Conservation (phyloP, 2,888 invertebrate species). For the Zele albiditarsus region DNA sequence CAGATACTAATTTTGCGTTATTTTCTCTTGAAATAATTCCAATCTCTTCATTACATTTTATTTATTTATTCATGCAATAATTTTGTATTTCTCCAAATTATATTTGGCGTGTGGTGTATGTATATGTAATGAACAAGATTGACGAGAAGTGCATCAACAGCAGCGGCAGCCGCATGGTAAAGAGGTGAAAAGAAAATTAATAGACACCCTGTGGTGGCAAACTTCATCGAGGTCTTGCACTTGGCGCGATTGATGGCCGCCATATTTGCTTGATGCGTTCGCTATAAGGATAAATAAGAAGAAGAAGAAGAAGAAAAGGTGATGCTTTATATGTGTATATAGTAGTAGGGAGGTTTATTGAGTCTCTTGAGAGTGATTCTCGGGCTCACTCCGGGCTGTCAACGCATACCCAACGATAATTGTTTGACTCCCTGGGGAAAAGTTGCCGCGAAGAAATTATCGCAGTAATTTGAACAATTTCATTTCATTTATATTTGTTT, state of each 20-base stretch:
- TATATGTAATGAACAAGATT: slow-evolving; percentile 1
- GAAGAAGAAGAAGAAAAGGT: slow-evolving; percentile 46
- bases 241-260: slow-evolving; percentile 61
- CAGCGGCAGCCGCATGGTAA: neutral
- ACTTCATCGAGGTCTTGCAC: slow-evolving; percentile 47
- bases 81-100: neutral
- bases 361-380: slow-evolving; percentile 35
- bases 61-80: neutral
- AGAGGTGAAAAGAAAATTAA: slow-evolving; percentile 48
- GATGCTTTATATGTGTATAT: slow-evolving; percentile 24
- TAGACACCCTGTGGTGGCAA: slow-evolving; percentile 62
- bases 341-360: neutral
- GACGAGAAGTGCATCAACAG: slow-evolving; percentile 11
- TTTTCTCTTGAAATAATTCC: neutral
- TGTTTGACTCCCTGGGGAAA: slow-evolving; percentile 45
- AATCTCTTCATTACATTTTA: neutral
- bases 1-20: neutral
- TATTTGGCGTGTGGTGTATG: neutral
- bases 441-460: slow-evolving; percentile 38
- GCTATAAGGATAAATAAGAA: neutral
- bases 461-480: slow-evolving; percentile 10
- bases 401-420: slow-evolving; percentile 54
- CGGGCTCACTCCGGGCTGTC: slow-evolving; percentile 61
- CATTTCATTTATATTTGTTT: neutral
- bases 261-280: slow-evolving; percentile 66